Evolutionary conservation across 2,797 vertebrate species (phyloP).

Genomic region (Manis pentadactyla): DNA sequence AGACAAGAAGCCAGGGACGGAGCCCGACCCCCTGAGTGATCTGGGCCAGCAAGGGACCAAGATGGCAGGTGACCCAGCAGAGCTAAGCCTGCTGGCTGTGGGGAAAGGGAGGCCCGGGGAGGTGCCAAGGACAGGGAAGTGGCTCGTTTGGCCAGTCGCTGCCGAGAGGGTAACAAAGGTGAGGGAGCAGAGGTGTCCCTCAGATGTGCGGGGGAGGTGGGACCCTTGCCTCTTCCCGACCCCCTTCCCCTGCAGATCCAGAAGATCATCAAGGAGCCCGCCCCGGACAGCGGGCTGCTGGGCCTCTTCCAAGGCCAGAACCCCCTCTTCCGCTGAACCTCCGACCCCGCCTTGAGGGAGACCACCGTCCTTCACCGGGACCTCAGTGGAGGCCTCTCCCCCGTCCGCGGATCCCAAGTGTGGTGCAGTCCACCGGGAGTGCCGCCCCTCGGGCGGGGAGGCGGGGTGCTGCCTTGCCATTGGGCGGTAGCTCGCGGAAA

Average conservation of each 20-base stretch:
- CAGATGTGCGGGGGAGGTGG: neutral
- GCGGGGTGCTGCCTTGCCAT: neutral
- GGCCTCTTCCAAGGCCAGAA: slow-evolving; percentile 78
- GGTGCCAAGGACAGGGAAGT: neutral
- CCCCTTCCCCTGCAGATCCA: slow-evolving; percentile 84
- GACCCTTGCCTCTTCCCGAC: neutral
- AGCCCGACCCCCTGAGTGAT: neutral
- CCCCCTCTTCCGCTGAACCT: slow-evolving; percentile 64
- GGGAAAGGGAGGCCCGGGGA: neutral
- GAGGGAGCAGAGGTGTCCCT: neutral
- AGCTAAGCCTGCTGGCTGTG: neutral
- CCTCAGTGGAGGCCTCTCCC: neutral
- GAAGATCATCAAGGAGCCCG: slow-evolving; percentile 83
- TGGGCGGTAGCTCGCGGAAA: slow-evolving; percentile 65
- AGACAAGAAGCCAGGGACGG: neutral
- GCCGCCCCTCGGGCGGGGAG: slow-evolving; percentile 52
- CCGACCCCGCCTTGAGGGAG: neutral
- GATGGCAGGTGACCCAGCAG: neutral
- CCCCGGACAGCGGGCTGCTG: slow-evolving; percentile 84
- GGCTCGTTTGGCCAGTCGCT: neutral
- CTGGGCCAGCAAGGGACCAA: neutral
- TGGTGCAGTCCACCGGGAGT: slow-evolving; percentile 74
- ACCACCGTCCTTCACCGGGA: neutral
- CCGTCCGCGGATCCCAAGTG: slow-evolving; percentile 59
- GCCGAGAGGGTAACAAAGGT: neutral